Evolutionary conservation across 1,140 invertebrate genomes (phyloP).

Genomic region (Muscidifurax raptorellus): DNA sequence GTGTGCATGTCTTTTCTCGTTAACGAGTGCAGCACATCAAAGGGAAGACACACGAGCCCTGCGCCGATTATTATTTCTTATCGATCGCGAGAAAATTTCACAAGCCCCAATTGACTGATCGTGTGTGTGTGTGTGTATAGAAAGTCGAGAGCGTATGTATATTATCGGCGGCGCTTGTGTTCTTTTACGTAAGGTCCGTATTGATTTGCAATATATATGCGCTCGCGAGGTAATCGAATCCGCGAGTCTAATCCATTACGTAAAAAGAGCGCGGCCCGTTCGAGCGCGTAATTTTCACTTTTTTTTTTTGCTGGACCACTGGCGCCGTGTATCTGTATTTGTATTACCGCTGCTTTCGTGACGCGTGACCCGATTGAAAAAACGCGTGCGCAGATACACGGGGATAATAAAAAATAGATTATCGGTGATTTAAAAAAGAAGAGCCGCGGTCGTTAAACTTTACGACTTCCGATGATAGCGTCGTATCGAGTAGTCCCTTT

Average conservation of each 20-base stretch:
- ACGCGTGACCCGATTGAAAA: not conserved
- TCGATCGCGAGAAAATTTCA: not conserved
- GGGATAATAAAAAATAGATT: not conserved
- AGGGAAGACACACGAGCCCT: not conserved
- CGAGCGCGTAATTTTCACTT: not conserved
- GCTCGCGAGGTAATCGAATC: not conserved
- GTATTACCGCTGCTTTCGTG: not conserved
- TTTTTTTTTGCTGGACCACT: not conserved
- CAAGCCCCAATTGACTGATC: not conserved
- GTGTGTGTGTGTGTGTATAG: not conserved
- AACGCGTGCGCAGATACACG: not conserved
- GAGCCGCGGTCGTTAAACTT: not conserved
- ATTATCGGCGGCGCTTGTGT: not conserved
- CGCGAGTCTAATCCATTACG: not conserved
- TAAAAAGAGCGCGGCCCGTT: not conserved
- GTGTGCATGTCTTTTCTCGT: slow-evolving; percentile 12
- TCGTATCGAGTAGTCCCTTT: slow-evolving; percentile 1
- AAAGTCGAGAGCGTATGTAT: not conserved
- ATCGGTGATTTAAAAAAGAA: not conserved
- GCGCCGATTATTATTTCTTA: slow-evolving; percentile 20
- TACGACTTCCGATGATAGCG: not conserved
- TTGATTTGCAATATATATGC: not conserved
- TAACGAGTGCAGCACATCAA: not conserved
- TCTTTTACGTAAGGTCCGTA: not conserved
- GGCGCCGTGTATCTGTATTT: not conserved